phyloP scores from a whole-genome alignment of 2,113 vertebrate species.

The Lophura nycthemera region DNA sequence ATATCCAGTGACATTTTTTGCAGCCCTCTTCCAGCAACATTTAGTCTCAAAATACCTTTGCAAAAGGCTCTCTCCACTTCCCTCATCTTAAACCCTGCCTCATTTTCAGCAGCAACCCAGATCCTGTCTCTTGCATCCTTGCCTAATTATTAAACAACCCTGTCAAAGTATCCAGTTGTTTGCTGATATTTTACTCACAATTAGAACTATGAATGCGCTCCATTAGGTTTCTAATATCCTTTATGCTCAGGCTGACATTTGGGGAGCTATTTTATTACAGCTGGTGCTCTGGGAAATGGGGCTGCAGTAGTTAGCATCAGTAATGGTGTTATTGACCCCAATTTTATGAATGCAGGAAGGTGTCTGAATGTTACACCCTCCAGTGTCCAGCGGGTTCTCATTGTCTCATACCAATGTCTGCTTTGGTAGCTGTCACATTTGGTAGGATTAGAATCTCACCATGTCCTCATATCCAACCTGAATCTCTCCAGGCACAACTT shows the following conservation, averaged over 20 bases:
- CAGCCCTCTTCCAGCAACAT: constrained; percentile 6
- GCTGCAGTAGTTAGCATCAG: constrained; percentile 7
- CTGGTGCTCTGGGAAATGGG: constrained; percentile 42
- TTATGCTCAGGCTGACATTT: constrained; percentile 63
- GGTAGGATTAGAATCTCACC: neutral
- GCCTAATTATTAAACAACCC: constrained; percentile 66
- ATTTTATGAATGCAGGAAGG: constrained; percentile 11
- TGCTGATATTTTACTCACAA: constrained; percentile 70
- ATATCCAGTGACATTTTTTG: neutral
- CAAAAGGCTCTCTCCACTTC: constrained; percentile 7
- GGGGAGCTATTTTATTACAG: constrained; percentile 56
- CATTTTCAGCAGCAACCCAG: constrained; percentile 17
- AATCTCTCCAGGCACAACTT: neutral
- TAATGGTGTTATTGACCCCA: constrained; percentile 62
- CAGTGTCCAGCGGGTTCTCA: neutral
- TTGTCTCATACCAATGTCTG: neutral
- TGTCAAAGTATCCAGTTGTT: constrained; percentile 37
- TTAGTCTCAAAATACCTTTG: constrained; percentile 23
- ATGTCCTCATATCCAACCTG: neutral
- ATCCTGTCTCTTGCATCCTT: constrained; percentile 3
- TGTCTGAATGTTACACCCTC: neutral
- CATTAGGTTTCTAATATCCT: constrained; percentile 63
- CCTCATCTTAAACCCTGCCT: neutral
- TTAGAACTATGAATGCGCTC: constrained; percentile 65
- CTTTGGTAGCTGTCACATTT: neutral